Evolutionary conservation across 1,140 invertebrate species (phyloP), one percentile per base, ranked within the genome.

Genomic region (Eupeodes corollae): DNA sequence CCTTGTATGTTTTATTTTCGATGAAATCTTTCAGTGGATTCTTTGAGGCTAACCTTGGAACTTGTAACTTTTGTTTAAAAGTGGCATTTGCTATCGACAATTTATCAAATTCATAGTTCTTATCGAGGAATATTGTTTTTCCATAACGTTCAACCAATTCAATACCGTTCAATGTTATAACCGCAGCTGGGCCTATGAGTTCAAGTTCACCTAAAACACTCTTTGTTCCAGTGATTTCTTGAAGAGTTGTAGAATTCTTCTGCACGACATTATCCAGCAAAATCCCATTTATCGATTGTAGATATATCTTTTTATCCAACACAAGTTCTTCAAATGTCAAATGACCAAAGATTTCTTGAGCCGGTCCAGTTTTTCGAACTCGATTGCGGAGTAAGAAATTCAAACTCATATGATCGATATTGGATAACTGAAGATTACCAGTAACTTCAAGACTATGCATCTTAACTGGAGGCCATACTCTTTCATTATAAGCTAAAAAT

Each of bases 51-150:
- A 26, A 26, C 8, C 3, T 26, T 26, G 21, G 8, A 26, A 26
- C 21, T 26, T 5, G 3, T 8, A 64, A 42, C 2, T 60, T 60
- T 2, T 38, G 49, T 11, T 52, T 18, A 34, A 66, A 66, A 32
- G 32, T 41, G 0, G 53, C 63, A 6, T 31, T 41, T 31, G 63
- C 58, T 5, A 66, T 50, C 1, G 53, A 35, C 21, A 66, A 50
- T 14, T 58, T 61, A 44, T 66, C 63, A 6, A 65, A 65, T 18
- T 53, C 59, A 34, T 66, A 65, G 30, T 59, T 53, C 1, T 26
- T 50, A 47, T 61, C 47, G 6, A 49, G 53, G 26, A 63, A 59
- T 18, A 66, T 59, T 42, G 46, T 61, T 30, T 51, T 48, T 16
- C 56, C 51, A 37, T 58, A 65, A 19, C 53, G 54, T 16, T 66